A percentile compares a stretch with the other conserved stretches of the same genome.
Conservation (phyloP, 2,113 vertebrate genomes). For the Eupsittula cactorum region DNA sequence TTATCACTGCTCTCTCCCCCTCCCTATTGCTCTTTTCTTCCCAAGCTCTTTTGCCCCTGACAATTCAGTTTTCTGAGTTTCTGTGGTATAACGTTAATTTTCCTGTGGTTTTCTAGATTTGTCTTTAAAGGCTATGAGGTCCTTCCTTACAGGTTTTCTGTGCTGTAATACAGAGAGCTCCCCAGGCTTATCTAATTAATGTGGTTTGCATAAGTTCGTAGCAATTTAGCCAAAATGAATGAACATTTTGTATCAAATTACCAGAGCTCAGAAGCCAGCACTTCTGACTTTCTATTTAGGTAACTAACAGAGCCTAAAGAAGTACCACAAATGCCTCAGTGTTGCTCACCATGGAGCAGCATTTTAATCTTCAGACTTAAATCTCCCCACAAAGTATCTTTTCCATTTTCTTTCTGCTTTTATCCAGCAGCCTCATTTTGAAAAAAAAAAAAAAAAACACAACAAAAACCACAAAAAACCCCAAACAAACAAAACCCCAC, state of each 20-base stretch:
- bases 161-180: neutral
- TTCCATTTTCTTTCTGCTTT: neutral
- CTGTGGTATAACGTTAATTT: neutral
- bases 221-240: conserved; percentile 11
- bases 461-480: no score
- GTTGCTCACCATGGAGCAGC: neutral
- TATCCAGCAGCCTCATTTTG: neutral
- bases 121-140: neutral
- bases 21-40: neutral
- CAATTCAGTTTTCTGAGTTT: conserved; percentile 24
- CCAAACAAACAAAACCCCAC: neutral
- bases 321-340: neutral
- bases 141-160: neutral
- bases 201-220: neutral
- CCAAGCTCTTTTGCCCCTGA: neutral
- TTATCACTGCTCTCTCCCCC: neutral
- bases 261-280: neutral
- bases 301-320: neutral
- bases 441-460: neutral
- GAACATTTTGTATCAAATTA: neutral
- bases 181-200: neutral
- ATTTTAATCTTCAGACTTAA: neutral
- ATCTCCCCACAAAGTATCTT: neutral
- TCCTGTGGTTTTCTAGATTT: neutral
- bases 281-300: neutral